These are phyloP conservation scores for Hypocryptadius cinnamomeus DNA, from an alignment of 2,113 vertebrate genomes.

Conservation along the genomic window DNA sequence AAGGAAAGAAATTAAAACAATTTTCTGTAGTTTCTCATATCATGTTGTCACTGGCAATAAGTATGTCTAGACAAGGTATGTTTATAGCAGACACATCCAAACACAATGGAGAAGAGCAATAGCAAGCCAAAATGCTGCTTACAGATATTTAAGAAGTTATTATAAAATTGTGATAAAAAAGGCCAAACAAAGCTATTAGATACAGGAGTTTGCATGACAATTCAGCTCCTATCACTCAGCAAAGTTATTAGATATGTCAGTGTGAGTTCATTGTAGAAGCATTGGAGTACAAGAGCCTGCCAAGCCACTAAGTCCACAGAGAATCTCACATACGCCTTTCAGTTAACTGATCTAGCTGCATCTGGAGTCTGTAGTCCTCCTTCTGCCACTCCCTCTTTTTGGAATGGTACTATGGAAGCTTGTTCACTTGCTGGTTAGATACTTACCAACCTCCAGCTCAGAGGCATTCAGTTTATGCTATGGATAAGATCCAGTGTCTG, in stretches of 20 bases:
- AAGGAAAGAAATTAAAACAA: background rate
- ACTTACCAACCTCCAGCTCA: background rate
- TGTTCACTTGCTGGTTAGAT: background rate
- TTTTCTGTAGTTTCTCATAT: background rate
- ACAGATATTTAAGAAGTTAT: background rate
- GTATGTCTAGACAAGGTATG: background rate
- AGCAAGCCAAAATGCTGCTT: background rate
- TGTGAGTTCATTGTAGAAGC: background rate
- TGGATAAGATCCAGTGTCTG: background rate
- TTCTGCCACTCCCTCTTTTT: background rate
- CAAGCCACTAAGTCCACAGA: background rate
- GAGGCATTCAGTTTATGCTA: background rate
- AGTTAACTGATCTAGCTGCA: background rate
- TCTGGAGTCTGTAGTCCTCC: background rate
- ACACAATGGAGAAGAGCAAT: background rate
- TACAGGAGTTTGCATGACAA: background rate
- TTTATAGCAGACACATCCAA: background rate
- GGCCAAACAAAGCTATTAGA: background rate
- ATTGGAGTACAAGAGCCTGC: background rate
- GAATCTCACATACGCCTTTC: background rate
- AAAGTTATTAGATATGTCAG: background rate
- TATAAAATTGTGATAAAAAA: background rate
- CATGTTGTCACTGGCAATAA: background rate
- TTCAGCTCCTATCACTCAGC: background rate
- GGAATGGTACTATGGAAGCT: background rate